Base-by-base conservation (phyloP, 2,888 invertebrate genomes). In the Beris chalybata region DNA sequence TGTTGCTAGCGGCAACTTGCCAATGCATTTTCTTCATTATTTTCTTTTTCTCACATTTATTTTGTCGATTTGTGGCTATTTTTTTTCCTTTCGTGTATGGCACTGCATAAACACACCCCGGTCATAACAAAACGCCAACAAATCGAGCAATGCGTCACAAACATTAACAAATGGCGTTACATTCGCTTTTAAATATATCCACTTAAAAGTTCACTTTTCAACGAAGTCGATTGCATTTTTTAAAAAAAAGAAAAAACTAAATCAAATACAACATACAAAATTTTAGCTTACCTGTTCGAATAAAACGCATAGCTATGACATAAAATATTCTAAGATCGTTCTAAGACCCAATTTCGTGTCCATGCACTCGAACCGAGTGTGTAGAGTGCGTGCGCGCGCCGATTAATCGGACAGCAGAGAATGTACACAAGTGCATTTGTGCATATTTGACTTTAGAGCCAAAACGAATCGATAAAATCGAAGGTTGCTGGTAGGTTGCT, bases 271-370 rank as follows among this genome's bases (percentile, higher is more conserved):
- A 7, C 50, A 15, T 9, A 53, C 30, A 53, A 55, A 32, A 56
- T 12, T 30, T 45, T 55, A 45, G 15, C 12, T 13, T 47, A 38
- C 38, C 38, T 38, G 38, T 9, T 7, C 9, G 9, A 38, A 38
- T 38, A 22, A 57, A 30, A 57, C 45, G 12, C 45, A 22, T 45
- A 45, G 29, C 57, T 58, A 47, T 47, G 47, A 61, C 57, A 64
- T 64, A 66, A 68, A 68, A 68, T 68, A 68, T 68, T 68, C 68
- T 68, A 66, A 68, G 64, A 63, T 68, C 58, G 58, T 68, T 68
- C 66, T 68, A 66, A 68, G 66, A 68, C 68, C 68, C 63, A 63
- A 54, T 64, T 61, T 61, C 48, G 15, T 61, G 61, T 13, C 50
- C 50, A 52, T 61, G 61, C 30, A 50, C n/a, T 50, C 61, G 22